Conservation (phyloP, 2,113 vertebrate species). For the Microtus ochrogaster region DNA sequence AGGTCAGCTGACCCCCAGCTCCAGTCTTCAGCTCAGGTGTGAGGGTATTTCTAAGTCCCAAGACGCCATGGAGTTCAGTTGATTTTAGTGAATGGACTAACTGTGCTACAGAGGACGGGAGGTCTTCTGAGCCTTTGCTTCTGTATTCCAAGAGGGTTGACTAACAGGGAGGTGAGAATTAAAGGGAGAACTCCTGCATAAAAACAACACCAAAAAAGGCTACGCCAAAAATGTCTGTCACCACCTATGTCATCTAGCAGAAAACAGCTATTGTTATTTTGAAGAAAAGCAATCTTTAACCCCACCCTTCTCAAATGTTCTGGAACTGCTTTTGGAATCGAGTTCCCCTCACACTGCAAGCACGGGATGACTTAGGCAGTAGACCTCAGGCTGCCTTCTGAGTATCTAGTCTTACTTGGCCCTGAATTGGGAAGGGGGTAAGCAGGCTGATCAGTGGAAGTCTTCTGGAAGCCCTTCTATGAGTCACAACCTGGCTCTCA, state of each 20-base stretch:
- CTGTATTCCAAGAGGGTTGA: not conserved
- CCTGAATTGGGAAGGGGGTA: not conserved
- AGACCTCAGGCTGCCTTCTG: not conserved
- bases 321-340: not conserved
- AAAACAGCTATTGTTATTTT: not conserved
- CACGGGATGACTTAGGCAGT: not conserved
- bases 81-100: not conserved
- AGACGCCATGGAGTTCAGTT: not conserved
- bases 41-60: not conserved
- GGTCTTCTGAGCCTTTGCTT: not conserved
- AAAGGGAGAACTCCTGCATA: not conserved
- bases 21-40: not conserved
- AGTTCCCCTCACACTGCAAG: not conserved
- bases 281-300: not conserved
- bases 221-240: not conserved
- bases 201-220: not conserved
- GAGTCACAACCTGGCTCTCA: conserved; percentile 77
- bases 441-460: too few species aligned
- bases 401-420: not conserved
- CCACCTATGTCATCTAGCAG: not conserved
- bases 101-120: too few species aligned
- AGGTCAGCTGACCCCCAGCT: not conserved
- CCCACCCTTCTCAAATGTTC: not conserved
- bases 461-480: not conserved
- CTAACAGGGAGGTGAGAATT: not conserved